A percentile compares a stretch with the other conserved stretches of the same genome.
These are phyloP conservation scores for Syrrhaptes paradoxus DNA, from an alignment of 2,113 vertebrate species.

Conservation along the genomic window DNA sequence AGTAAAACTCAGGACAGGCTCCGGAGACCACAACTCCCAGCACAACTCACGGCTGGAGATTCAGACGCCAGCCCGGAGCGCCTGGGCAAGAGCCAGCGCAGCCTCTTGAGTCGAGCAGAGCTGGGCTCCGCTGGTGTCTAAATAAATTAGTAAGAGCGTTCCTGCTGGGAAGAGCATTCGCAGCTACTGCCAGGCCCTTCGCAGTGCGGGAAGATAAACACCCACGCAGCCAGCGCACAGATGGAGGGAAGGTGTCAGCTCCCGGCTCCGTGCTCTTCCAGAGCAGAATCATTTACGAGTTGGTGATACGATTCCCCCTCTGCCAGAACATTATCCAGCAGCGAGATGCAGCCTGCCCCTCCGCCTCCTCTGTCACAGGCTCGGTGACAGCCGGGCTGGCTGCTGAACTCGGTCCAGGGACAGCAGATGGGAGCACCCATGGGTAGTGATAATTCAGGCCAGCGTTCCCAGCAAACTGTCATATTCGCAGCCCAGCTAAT, in stretches of 20 bases:
- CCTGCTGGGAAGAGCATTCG: background rate
- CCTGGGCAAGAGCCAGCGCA: background rate
- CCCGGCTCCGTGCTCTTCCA: background rate
- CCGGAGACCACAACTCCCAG: background rate
- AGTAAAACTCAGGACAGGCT: background rate
- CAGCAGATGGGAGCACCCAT: slow-evolving; percentile 16
- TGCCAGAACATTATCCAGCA: background rate
- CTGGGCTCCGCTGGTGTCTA: background rate
- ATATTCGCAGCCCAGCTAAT: background rate
- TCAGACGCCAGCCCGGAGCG: background rate
- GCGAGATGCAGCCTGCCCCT: background rate
- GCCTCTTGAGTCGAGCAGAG: background rate
- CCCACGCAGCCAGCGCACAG: background rate
- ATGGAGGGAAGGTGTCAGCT: slow-evolving; percentile 31
- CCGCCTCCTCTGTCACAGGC: background rate
- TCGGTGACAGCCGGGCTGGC: background rate
- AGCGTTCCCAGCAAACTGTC: background rate
- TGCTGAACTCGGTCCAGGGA: slow-evolving; percentile 4
- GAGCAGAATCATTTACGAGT: background rate
- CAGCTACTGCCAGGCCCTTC: slow-evolving; percentile 1
- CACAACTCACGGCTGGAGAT: background rate
- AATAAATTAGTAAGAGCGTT: background rate
- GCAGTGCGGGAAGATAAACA: background rate
- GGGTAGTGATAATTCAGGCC: background rate
- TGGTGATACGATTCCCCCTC: background rate